Base-by-base conservation (phyloP, 2,113 vertebrate genomes). In the Vulpes ferrilata region DNA sequence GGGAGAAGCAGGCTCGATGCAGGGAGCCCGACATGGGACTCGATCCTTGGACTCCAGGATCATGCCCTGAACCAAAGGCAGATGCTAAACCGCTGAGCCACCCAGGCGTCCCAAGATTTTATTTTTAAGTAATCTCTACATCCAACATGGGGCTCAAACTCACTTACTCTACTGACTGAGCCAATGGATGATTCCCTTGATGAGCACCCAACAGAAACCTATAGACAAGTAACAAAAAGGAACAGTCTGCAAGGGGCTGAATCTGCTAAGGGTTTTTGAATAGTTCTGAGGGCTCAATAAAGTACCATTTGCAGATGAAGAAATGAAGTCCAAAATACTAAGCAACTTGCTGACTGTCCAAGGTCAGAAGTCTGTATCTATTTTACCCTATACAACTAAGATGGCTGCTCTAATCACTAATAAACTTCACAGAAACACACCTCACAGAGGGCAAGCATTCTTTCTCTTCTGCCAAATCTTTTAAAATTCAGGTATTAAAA, bases 401-500 rank as follows among this genome's bases (percentile, higher is more conserved):
- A 88, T 69, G 35, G 43, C 83, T 76, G 59, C 74, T 71, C 84
- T 69, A 71, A 79, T 22, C 51, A 90, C 51, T 38, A 43, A 27
- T 3, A 60, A 91, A 94, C 55, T 48, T 80, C 51, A 74, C 4
- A 1, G 16, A 82, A 83, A 60, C 2, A 27, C 13, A 20, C 11
- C 51, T n/a, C 55, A 48, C 16, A 38, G 2, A 12, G 5, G 22
- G 13, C 5, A 89, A 80, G 59, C 15, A 69, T 1, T 48, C 19
- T 20, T 55, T 22, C 64, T 81, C 76, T 43, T 80, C 64, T 62
- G 59, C 62, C 13, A 22, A 84, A 85, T 64, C 88, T 95, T 93
- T 76, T 69, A 88, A 93, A 90, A 76, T 73, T 73, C 38, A 51
- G 67, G 11, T 93, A 85, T 88, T 82, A 69, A 85, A 96, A 84